These are phyloP conservation scores for Meloidogyne hapla DNA, from an alignment of 1,140 invertebrate species.

Conservation along the genomic window DNA sequence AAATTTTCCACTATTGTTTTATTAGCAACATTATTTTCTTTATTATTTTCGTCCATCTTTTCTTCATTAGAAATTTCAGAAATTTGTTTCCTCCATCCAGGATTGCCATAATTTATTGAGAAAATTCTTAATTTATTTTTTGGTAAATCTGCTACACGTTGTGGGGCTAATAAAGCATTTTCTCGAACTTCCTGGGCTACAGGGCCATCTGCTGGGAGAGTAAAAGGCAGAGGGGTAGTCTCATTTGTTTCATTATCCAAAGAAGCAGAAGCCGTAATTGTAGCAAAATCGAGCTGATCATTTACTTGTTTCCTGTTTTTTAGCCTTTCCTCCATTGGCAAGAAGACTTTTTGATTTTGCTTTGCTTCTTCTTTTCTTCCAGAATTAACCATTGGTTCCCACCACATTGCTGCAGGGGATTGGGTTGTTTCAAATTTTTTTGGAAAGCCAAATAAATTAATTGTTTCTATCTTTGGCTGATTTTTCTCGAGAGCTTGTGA, in stretches of 20 bases:
- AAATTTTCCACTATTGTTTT: neutral
- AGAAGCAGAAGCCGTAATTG: neutral
- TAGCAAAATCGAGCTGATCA: neutral
- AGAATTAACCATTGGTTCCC: neutral
- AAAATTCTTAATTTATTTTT: neutral
- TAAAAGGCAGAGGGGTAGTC: neutral
- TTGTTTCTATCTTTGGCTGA: neutral
- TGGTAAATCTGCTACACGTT: neutral
- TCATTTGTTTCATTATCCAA: neutral
- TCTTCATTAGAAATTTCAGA: neutral
- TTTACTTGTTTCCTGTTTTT: neutral
- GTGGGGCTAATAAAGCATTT: neutral
- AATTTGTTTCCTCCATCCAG: neutral
- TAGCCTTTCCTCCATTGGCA: no score
- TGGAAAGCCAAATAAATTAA: neutral
- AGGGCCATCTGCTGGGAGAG: neutral
- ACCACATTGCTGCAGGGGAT: neutral
- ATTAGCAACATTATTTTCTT: neutral
- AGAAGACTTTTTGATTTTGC: neutral
- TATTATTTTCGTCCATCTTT: neutral
- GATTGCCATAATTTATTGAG: constrained; percentile 2
- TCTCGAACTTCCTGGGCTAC: neutral
- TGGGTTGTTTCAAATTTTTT: neutral
- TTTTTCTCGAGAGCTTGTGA: neutral
- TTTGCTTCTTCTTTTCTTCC: neutral